Conservation (phyloP, 2,113 vertebrate genomes). For the Prunella fulvescens region DNA sequence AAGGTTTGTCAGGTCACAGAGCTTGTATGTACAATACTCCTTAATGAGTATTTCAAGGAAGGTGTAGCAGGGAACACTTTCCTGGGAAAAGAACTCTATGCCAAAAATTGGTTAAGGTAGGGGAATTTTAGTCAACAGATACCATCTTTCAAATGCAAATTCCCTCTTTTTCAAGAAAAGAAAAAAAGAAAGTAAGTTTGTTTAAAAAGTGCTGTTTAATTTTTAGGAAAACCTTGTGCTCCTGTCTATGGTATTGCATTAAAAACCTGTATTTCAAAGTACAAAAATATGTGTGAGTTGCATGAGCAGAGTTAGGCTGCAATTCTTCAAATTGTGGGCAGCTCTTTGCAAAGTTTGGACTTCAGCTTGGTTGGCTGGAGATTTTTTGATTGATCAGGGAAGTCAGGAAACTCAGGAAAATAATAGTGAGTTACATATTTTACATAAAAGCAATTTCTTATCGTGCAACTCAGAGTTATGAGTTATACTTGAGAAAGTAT, state of each 20-base stretch:
- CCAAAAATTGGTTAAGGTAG: background rate
- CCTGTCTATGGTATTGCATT: background rate
- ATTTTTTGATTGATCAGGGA: background rate
- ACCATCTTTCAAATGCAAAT: rapidly evolving
- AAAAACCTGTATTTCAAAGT: background rate
- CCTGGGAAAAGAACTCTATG: background rate
- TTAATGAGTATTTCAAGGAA: background rate
- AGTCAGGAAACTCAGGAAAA: background rate
- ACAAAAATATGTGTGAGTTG: background rate
- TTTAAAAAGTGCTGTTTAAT: background rate
- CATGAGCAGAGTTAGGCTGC: background rate
- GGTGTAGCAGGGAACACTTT: background rate
- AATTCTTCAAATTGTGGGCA: background rate
- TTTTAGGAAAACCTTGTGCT: background rate
- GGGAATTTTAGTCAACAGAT: background rate
- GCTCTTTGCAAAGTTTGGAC: background rate
- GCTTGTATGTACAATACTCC: background rate
- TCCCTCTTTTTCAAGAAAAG: background rate
- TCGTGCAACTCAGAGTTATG: background rate
- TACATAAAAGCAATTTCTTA: background rate
- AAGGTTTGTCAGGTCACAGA: background rate
- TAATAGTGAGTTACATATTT: background rate
- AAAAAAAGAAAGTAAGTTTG: background rate
- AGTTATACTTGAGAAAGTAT: background rate
- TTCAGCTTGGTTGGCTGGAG: background rate